Conservation (phyloP, 2,888 invertebrate species). For the Boloria selene region DNA sequence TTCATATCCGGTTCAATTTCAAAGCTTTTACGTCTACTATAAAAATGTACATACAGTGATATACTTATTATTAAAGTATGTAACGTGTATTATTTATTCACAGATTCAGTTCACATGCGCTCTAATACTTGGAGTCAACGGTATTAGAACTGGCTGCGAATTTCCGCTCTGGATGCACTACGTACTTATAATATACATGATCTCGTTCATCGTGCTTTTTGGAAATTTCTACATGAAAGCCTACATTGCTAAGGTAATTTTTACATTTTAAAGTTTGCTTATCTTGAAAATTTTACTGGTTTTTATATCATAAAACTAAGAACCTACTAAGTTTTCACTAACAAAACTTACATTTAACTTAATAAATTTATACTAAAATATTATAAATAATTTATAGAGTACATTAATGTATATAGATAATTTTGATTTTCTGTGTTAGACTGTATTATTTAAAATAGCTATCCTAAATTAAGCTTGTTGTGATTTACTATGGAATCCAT, state of each 20-base stretch:
- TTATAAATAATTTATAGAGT: no score
- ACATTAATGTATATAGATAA: no score
- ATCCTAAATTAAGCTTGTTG: no score
- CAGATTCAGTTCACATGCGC: slow-evolving; percentile 93
- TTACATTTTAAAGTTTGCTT: neutral
- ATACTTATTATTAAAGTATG: no score
- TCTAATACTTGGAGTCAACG: slow-evolving; percentile 89
- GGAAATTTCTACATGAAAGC: slow-evolving; percentile 93
- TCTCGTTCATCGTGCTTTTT: slow-evolving; percentile 92
- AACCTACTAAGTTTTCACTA: no score
- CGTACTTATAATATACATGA: slow-evolving; percentile 92
- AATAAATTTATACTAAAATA: no score
- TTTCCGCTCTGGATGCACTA: slow-evolving; percentile 96
- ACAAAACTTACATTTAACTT: no score
- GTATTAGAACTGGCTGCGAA: slow-evolving; percentile 90
- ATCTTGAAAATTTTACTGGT: no score
- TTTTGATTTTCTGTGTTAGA: no score
- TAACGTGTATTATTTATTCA: neutral
- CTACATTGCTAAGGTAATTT: slow-evolving; percentile 87
- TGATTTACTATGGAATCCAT: no score
- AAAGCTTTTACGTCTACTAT: neutral
- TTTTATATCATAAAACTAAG: no score
- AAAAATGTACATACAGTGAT: neutral
- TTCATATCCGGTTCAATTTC: neutral
- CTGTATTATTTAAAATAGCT: no score